Base-by-base conservation (phyloP, 2,113 vertebrate genomes). In the Felis chaus region DNA sequence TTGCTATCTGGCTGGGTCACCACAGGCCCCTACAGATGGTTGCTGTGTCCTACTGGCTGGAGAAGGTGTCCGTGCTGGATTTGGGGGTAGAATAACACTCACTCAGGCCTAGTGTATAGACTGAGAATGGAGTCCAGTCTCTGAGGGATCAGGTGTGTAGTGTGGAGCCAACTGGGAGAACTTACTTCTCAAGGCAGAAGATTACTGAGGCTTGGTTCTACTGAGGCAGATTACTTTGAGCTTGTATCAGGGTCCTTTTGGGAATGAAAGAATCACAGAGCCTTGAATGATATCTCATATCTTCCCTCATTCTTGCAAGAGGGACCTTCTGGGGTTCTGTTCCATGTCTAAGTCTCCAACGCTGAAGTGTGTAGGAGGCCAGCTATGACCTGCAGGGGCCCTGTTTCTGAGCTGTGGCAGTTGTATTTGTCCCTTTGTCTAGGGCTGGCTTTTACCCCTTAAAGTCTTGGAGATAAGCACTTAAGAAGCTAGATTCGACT, bases 21-120 rank as follows among this genome's bases (percentile, higher is more conserved):
- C 14, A 7, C 0, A 0, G 63, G 33, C 12, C 50, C 27, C 57
- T 19, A 1, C 25, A 8, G 4, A 55, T 16, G 16, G 16, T 16
- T 31, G 25, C 81, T n/a, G 4, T 23, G 21, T 29, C 45, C 90
- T 50, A 31, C 33, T 41, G 27, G 16, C 53, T 80, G 79, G 41
- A 55, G 65, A 21, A 39, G n/a, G 18, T 57, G 29, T 73, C 7
- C 0, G 5, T 68, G 41, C 65, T 16, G 25, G 11, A 71, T 31
- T 21, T 29, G 39, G 36, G 29, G 21, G 84, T 41, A 12, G 68
- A 55, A 19, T 8, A 31, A 18, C n/a, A 23, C 13, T 57, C 27
- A 21, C 69, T 48, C 29, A 61, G 57, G 25, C 33, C 33, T 50
- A 33, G 91, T 3, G 48, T 91, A 7, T 4, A 15, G 86, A 39